phyloP scores from a whole-genome alignment of 2,888 invertebrate genomes.

The Thecophora atra region DNA sequence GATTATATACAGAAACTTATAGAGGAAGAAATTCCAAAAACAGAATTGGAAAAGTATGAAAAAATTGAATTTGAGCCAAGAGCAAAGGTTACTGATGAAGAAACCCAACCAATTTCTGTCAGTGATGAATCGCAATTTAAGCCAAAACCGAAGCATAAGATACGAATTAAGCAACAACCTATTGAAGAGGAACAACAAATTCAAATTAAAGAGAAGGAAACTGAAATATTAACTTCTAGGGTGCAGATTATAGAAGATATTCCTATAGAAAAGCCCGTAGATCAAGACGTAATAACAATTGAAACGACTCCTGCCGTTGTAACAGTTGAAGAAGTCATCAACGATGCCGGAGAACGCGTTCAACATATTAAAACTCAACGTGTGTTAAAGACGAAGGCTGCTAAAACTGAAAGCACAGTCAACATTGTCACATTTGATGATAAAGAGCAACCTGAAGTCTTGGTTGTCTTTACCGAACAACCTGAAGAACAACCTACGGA shows the following conservation, averaged over 20 bases:
- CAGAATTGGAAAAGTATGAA: slow-evolving; percentile 66
- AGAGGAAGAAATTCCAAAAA: slow-evolving; percentile 62
- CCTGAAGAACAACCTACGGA: slow-evolving; percentile 45
- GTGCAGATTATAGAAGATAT: slow-evolving; percentile 52
- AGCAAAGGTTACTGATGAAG: slow-evolving; percentile 52
- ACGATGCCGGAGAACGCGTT: slow-evolving; percentile 56
- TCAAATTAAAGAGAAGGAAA: slow-evolving; percentile 44
- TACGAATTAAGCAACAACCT: slow-evolving; percentile 45
- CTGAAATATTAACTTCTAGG: slow-evolving; percentile 48
- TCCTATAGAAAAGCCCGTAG: slow-evolving; percentile 36
- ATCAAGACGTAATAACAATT: slow-evolving; percentile 38
- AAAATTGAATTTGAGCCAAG: slow-evolving; percentile 62
- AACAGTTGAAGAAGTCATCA: slow-evolving; percentile 52
- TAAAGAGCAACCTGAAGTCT: slow-evolving; percentile 55
- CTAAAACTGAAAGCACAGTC: slow-evolving; percentile 53
- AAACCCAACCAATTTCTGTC: slow-evolving; percentile 43
- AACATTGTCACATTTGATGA: slow-evolving; percentile 60
- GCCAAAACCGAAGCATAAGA: slow-evolving; percentile 57
- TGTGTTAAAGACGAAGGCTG: slow-evolving; percentile 57
- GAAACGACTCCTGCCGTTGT: slow-evolving; percentile 56
- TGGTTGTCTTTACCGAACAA: slow-evolving; percentile 57
- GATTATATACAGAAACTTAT: slow-evolving; percentile 63
- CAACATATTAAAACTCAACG: slow-evolving; percentile 59
- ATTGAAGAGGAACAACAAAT: slow-evolving; percentile 19
- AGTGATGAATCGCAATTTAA: slow-evolving; percentile 53